These are phyloP conservation scores for Apostichopus japonicus DNA, from an alignment of 35 echinoderm and acorn worm genomes.

Conservation along the genomic window DNA sequence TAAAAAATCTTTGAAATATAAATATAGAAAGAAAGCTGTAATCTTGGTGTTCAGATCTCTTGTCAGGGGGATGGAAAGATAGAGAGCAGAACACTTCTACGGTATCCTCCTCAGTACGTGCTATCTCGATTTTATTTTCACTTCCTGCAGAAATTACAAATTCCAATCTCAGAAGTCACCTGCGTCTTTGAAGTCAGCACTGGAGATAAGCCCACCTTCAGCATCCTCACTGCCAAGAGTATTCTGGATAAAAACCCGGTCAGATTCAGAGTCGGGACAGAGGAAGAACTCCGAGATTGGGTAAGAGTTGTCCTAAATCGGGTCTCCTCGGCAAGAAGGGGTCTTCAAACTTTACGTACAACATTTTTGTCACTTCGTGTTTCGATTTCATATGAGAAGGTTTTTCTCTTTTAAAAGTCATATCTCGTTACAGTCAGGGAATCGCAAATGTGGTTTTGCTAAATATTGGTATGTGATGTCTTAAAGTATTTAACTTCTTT, in stretches of 20 bases:
- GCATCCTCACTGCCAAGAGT: conserved; percentile 92
- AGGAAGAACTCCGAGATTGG: conserved; percentile 95
- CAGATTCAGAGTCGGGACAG: conserved; percentile 66
- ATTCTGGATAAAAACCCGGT: conserved; percentile 73
- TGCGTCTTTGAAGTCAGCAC: conserved; percentile 78
- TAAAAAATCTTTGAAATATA: not conserved
- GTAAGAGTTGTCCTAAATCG: conserved; percentile 42
- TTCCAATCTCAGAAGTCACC: conserved; percentile 81
- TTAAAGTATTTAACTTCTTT: too few relatives aligned
- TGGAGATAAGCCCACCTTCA: conserved; percentile 73
- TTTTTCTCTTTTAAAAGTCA: too few relatives aligned
- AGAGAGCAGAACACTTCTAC: not conserved
- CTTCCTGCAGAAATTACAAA: conserved; percentile 49
- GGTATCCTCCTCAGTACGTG: too few relatives aligned
- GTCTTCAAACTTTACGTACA: too few relatives aligned
- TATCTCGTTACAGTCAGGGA: too few relatives aligned
- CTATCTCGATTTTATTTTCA: not conserved
- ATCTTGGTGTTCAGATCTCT: too few relatives aligned
- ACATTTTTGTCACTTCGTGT: too few relatives aligned
- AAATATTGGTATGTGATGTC: too few relatives aligned
- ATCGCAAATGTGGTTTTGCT: too few relatives aligned
- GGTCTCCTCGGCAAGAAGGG: too few relatives aligned
- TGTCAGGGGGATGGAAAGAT: not conserved
- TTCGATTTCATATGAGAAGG: too few relatives aligned
- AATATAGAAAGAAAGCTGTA: not conserved